Evolutionary conservation across 2,888 invertebrate genomes (phyloP), one percentile per base, ranked within the genome.

Genomic region (Meliscaeva auricollis): DNA sequence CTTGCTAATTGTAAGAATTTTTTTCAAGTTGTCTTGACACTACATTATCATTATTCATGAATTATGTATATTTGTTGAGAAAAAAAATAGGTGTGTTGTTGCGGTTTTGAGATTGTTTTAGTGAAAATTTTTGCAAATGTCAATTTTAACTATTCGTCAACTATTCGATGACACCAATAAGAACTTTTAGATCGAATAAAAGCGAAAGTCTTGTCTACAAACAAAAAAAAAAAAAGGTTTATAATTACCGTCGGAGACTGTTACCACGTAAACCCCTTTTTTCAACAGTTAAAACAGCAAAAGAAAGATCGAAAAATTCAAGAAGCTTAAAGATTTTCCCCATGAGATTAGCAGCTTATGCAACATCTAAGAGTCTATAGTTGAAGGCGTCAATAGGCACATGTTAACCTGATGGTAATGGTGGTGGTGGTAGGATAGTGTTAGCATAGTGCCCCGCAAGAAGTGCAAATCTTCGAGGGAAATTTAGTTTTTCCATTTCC

Each of bases 241-340:
- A n/a, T n/a, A n/a, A n/a, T n/a, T n/a, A n/a, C n/a, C n/a, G n/a
- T n/a, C n/a, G n/a, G n/a, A n/a, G n/a, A n/a, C n/a, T n/a, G n/a
- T n/a, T n/a, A n/a, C n/a, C n/a, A n/a, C n/a, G n/a, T 58, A 15
- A 52, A 64, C 41, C 82, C 72, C 46, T 77, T 52, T 17, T 50
- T 4, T 38, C 46, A n/a, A 26, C 26, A 3, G 4, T 26, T 26
- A 4, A 26, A 26, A 26, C 26, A 3, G 26, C 26, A 26, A 26
- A 26, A 41, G 15, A 41, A 30, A 17, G 44, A 56, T 9, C 30
- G 32, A 30, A 64, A 69, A 70, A 81, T 72, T 75, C 70, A 79
- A 84, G 83, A 78, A 73, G 62, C 83, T 79, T 74, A 50, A 79
- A 83, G 83, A 83, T 79, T 79, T 83, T 50, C 74, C 69, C 74